A percentile compares a stretch with the other conserved stretches of the same genome.
These are phyloP conservation scores for Columba livia DNA, from an alignment of 2,113 vertebrate genomes.

Conservation along the genomic window DNA sequence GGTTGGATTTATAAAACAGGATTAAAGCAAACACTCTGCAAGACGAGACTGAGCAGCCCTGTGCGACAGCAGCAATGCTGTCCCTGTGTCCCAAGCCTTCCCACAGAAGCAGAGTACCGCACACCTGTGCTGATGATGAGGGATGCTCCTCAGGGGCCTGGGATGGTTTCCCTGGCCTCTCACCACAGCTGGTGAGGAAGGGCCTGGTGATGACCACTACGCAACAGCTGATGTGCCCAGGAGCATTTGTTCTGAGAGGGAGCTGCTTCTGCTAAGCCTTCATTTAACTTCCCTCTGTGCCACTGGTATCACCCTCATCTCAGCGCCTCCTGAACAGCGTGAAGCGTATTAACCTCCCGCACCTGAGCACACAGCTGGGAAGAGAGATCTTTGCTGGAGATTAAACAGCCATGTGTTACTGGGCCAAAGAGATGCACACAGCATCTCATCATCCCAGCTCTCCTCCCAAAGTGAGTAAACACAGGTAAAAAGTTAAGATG, in stretches of 20 bases:
- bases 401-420: rapidly evolving
- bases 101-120: neutral
- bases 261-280: neutral
- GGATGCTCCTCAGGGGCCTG: neutral
- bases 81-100: neutral
- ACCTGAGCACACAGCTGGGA: neutral
- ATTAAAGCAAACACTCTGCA: neutral
- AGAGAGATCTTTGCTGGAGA: neutral
- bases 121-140: rapidly evolving
- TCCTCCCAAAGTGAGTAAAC: neutral
- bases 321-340: rapidly evolving
- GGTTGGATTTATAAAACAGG: neutral
- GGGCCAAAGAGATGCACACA: neutral
- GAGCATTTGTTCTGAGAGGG: neutral
- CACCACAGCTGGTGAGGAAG: neutral
- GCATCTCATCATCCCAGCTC: neutral
- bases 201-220: rapidly evolving
- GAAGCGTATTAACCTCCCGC: neutral
- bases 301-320: neutral
- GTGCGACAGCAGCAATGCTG: rapidly evolving
- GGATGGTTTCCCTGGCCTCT: neutral
- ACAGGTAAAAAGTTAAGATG: rapidly evolving
- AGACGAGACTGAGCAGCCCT: neutral
- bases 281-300: neutral
- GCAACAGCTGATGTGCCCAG: rapidly evolving